These are phyloP conservation scores for Astreopora myriophthalma DNA, from an alignment of 64 coral and sea anemone species.

Conservation along the genomic window DNA sequence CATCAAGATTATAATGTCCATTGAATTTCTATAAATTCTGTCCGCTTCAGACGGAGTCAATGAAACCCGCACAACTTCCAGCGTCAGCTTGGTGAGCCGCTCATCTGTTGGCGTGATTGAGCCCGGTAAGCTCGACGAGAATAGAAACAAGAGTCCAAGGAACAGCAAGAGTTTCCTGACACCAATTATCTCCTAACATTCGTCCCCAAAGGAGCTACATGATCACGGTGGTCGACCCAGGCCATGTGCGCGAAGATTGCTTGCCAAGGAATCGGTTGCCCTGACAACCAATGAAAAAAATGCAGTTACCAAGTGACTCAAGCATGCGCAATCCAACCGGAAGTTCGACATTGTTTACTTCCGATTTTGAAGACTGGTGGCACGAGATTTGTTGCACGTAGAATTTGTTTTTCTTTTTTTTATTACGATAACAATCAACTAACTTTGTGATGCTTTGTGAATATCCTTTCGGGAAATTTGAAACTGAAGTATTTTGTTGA, in stretches of 20 bases:
- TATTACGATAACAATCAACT: too few species aligned
- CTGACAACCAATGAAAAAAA: too few species aligned
- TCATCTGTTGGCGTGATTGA: neutral
- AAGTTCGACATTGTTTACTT: neutral
- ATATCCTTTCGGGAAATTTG: neutral
- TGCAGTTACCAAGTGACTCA: too few species aligned
- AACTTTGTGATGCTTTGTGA: too few species aligned
- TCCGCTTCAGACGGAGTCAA: neutral
- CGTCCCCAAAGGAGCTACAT: neutral
- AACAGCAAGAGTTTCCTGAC: constrained; percentile 13
- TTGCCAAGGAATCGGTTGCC: too few species aligned
- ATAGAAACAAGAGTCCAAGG: constrained; percentile 28
- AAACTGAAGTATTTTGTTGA: constrained; percentile 7
- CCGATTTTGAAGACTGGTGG: neutral
- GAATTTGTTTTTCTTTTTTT: too few species aligned
- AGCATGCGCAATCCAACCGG: neutral
- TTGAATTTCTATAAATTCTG: too few species aligned
- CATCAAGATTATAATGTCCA: too few species aligned
- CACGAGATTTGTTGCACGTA: neutral
- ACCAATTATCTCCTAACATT: constrained; percentile 31
- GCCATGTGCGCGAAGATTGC: neutral
- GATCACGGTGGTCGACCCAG: neutral
- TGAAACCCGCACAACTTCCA: neutral
- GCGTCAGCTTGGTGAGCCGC: neutral
- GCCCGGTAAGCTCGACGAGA: neutral